Evolutionary conservation across 2,888 invertebrate species (phyloP).

Genomic region (Morpho deidamia): DNA sequence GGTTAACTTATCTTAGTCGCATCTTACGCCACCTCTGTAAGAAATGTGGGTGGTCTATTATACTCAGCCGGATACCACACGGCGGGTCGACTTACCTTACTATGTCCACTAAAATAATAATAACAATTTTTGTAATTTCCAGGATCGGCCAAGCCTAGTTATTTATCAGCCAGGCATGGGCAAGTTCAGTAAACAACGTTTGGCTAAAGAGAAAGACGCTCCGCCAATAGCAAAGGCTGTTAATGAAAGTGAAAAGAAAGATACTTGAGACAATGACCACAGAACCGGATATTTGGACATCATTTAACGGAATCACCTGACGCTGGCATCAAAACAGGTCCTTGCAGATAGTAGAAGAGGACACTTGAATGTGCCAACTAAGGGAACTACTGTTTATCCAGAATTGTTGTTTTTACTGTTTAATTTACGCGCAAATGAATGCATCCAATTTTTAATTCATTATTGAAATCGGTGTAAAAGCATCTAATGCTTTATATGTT

Average conservation of each 20-base stretch:
- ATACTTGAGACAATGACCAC: conserved; percentile 59
- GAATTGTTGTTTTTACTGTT: conserved; percentile 55
- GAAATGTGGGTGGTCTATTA: too few relatives aligned
- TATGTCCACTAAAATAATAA: background rate
- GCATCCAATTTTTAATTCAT: conserved; percentile 44
- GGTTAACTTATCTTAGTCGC: too few relatives aligned
- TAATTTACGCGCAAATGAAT: conserved; percentile 54
- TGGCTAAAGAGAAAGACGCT: conserved; percentile 70
- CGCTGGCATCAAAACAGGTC: conserved; percentile 63
- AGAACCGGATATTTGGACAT: conserved; percentile 64
- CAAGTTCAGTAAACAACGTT: conserved; percentile 83
- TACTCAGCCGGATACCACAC: too few relatives aligned
- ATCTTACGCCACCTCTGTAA: too few relatives aligned
- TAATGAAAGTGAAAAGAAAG: conserved; percentile 71
- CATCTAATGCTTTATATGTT: conserved; percentile 56
- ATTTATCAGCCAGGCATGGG: conserved; percentile 95
- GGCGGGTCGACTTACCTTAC: too few relatives aligned
- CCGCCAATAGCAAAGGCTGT: conserved; percentile 46
- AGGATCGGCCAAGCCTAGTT: conserved; percentile 93
- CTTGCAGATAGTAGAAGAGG: conserved; percentile 55
- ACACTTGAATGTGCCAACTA: conserved; percentile 60
- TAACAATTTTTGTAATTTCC: conserved; percentile 16
- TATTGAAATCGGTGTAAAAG: conserved; percentile 47
- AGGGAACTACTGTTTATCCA: conserved; percentile 54
- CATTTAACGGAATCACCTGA: conserved; percentile 70